Conservation (phyloP, 2,888 invertebrate species). For the Cyclophora punctaria region DNA sequence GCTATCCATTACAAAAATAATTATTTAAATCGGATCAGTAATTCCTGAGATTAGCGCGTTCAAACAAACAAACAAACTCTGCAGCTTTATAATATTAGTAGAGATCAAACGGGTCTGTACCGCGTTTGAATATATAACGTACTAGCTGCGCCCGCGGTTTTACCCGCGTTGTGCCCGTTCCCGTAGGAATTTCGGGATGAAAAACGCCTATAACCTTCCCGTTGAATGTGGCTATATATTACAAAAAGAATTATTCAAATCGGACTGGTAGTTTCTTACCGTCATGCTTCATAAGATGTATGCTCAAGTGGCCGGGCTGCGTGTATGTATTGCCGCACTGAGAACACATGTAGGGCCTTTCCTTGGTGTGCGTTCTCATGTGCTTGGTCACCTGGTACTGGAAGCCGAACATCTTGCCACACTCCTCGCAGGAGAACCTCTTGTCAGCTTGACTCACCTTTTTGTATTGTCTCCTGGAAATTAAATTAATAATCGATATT, state of each 20-base stretch:
- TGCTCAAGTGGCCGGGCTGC: constrained; percentile 53
- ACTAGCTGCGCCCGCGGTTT: too few species aligned
- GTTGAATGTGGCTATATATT: too few species aligned
- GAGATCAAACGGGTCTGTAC: too few species aligned
- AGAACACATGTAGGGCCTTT: constrained; percentile 59
- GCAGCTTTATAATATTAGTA: too few species aligned
- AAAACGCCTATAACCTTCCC: too few species aligned
- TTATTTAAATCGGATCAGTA: too few species aligned
- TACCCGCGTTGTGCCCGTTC: too few species aligned
- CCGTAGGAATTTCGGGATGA: too few species aligned
- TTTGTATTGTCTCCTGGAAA: not conserved
- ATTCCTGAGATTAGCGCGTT: too few species aligned
- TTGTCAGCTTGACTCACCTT: constrained; percentile 9
- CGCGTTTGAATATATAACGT: not conserved
- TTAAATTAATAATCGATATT: not conserved
- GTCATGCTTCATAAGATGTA: constrained; percentile 49
- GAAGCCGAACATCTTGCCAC: constrained; percentile 47
- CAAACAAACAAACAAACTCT: too few species aligned
- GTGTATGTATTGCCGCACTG: constrained; percentile 62
- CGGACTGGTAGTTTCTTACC: constrained; percentile 19
- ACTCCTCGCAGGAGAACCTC: constrained; percentile 40
- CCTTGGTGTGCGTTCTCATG: constrained; percentile 48
- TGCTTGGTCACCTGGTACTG: constrained; percentile 56
- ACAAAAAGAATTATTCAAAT: too few species aligned
- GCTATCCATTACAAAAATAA: too few species aligned